Evolutionary conservation across 2,797 vertebrate species (phyloP).

Genomic region (Enteromius afrohamiltoni): DNA sequence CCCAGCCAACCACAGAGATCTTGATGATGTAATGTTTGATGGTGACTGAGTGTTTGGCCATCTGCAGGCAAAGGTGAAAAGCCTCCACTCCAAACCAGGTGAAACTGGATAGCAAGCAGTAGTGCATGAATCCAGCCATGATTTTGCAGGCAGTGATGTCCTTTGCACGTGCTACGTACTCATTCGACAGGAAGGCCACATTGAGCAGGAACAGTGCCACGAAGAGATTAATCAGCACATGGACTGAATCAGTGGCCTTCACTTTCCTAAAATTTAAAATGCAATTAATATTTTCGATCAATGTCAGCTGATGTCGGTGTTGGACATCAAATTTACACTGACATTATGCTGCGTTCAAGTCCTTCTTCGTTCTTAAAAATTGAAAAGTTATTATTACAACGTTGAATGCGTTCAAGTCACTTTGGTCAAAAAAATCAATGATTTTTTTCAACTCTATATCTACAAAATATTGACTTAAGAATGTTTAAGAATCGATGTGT

Average conservation of each 20-base stretch:
- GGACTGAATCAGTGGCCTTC: constrained; percentile 51
- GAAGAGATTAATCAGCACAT: constrained; percentile 72
- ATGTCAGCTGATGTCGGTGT: no score
- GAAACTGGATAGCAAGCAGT: constrained; percentile 73
- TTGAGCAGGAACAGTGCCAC: constrained; percentile 71
- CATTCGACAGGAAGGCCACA: constrained; percentile 72
- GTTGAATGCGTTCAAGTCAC: no score
- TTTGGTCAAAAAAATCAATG: no score
- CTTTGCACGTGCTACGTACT: constrained; percentile 54
- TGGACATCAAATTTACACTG: no score
- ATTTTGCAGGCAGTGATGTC: constrained; percentile 58
- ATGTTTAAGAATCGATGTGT: no score
- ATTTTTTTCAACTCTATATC: no score
- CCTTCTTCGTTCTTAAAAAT: no score
- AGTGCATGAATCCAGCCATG: constrained; percentile 74
- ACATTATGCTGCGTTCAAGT: no score
- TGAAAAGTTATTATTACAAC: no score
- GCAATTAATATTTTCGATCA: neutral
- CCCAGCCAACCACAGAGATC: constrained; percentile 68
- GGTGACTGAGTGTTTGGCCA: constrained; percentile 50
- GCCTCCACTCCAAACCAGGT: constrained; percentile 75
- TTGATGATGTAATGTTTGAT: constrained; percentile 68
- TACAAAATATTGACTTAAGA: no score
- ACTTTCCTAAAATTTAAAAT: constrained; percentile 58
- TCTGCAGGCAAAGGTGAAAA: constrained; percentile 73